Percentiles rank a stretch among this genome's conserved stretches.
phyloP scores from a whole-genome alignment of 2,888 invertebrate species.

The Stramonita haemastoma region DNA sequence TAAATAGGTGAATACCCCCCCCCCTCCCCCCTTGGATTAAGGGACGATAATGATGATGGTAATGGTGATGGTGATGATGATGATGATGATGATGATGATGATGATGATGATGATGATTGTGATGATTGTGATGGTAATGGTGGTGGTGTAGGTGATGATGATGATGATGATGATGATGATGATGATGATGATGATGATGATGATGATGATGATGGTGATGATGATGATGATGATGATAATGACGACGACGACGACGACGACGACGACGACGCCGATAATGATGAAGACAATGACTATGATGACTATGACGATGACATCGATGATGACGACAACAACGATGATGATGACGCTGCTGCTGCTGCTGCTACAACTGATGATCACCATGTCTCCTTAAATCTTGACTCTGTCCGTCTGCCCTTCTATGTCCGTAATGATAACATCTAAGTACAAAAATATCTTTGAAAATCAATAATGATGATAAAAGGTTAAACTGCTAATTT shows the following conservation, averaged over 20 bases:
- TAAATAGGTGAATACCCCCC: too few relatives aligned
- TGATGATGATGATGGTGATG: too few relatives aligned
- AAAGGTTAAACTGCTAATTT: too few relatives aligned
- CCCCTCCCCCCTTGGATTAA: too few relatives aligned
- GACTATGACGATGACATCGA: not conserved
- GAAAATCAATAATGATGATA: too few relatives aligned
- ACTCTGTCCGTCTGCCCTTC: too few relatives aligned
- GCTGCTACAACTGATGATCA: slow-evolving; percentile 1
- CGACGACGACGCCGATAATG: not conserved
- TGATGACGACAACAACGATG: not conserved
- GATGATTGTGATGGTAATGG: not conserved
- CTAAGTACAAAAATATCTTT: too few relatives aligned
- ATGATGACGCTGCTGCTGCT: slow-evolving; percentile 22
- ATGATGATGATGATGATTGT: not conserved
- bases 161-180: not conserved
- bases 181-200: not conserved
- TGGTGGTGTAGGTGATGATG: not conserved
- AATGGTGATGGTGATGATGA: not conserved
- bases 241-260: too few relatives aligned
- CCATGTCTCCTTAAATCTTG: not conserved
- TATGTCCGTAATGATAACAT: too few relatives aligned
- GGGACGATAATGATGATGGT: not conserved
- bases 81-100: not conserved
- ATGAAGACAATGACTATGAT: not conserved
- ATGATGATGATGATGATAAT: too few relatives aligned